These are phyloP conservation scores for Lepetodrilus schrolli DNA, from an alignment of 2,888 invertebrate genomes.

Conservation along the genomic window DNA sequence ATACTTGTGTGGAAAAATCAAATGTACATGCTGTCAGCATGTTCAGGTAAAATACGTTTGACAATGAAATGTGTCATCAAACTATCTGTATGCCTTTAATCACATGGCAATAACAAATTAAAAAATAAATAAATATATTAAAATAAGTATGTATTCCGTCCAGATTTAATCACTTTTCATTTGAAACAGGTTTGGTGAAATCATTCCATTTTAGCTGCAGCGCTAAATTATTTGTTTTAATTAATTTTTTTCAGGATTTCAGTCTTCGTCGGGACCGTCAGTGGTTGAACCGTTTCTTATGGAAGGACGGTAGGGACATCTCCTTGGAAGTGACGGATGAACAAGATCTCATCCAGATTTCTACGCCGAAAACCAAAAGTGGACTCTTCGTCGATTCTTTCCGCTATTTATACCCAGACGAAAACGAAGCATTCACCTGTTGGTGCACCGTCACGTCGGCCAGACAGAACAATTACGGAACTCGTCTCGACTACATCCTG, in stretches of 20 bases:
- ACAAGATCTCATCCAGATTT: neutral
- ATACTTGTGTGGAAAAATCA: too few species aligned
- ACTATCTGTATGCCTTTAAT: too few species aligned
- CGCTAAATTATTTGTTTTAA: too few species aligned
- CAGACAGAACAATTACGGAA: slow-evolving; percentile 77
- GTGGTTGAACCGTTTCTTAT: slow-evolving; percentile 74
- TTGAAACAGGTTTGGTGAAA: too few species aligned
- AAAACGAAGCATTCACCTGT: slow-evolving; percentile 76
- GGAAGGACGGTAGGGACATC: slow-evolving; percentile 40
- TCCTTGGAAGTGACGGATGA: neutral
- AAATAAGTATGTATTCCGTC: too few species aligned
- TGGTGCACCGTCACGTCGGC: slow-evolving; percentile 77
- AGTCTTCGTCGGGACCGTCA: slow-evolving; percentile 62
- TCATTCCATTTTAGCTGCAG: too few species aligned
- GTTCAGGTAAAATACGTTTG: too few species aligned
- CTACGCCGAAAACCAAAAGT: slow-evolving; percentile 38
- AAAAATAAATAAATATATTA: too few species aligned
- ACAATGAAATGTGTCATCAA: too few species aligned
- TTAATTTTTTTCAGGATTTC: slow-evolving; percentile 57
- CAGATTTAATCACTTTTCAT: too few species aligned
- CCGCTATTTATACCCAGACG: slow-evolving; percentile 75
- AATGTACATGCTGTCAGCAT: too few species aligned
- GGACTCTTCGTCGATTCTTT: slow-evolving; percentile 76
- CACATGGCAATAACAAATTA: too few species aligned
- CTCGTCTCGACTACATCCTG: slow-evolving; percentile 77